Base-by-base conservation (phyloP, 2,113 vertebrate genomes). In the Ophiodon elongatus region DNA sequence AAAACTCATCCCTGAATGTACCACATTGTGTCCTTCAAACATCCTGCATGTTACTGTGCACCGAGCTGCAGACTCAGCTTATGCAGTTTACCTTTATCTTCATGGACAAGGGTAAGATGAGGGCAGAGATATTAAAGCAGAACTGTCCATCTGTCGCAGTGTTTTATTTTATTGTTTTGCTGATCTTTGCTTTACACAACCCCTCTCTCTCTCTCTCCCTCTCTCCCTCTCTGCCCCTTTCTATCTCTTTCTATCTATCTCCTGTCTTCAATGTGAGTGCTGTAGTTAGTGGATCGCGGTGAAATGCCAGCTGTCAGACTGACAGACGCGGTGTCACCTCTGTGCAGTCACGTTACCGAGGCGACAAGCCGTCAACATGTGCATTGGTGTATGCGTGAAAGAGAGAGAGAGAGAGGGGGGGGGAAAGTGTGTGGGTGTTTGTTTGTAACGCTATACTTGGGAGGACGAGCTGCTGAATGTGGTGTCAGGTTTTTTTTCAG, bases 241-340 rank as follows among this genome's bases (percentile, higher is more conserved):
- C 76, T 33, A 37, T 82, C 79, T 80, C 60, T 50, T 68, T 69
- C 73, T 45, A 52, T 54, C 80, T 74, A 4, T 79, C 63, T 84
- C 73, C 66, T 66, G 79, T 89, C 81, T 74, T 62, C 27, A 8
- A 23, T 74, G 63, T 47, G 89, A 84, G 80, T 50, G 37, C 64
- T 35, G 33, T 79, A 83, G 85, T 88, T 90, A 85, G 88, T 76
- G 88, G 81, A 89, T 86, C 65, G 60, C 76, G 52, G 66, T 87
- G 84, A 93, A 92, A 94, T 92, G 88, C 88, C 93, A 94, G 87
- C 89, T 93, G 91, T 91, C 91, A 90, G 84, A 80, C 65, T 85
- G 91, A 94, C 88, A 84, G 87, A 87, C 70, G 81, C 86, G 63
- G 85, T 89, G 92, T 93, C 93, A 93, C 88, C 91, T 91, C 86